Percentiles rank a stretch among this genome's conserved stretches.
Evolutionary conservation across 2,888 invertebrate species (phyloP).

Genomic region (Papilio gigon): DNA sequence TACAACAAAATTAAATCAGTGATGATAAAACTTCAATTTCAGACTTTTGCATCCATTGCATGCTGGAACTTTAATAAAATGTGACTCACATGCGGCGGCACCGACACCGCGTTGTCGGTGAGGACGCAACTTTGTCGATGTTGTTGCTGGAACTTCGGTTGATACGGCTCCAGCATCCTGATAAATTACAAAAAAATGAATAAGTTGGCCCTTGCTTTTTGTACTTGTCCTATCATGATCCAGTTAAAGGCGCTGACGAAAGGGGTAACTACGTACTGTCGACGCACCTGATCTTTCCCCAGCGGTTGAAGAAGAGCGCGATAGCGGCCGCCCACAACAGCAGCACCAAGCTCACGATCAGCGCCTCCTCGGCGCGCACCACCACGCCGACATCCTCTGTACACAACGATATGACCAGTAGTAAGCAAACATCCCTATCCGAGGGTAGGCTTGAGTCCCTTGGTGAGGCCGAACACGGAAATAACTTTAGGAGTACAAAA

Average conservation of each 20-base stretch:
- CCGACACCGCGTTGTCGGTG: conserved; percentile 76
- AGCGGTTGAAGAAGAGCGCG: conserved; percentile 95
- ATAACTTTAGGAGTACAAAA: too few species aligned
- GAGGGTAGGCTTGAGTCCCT: too few species aligned
- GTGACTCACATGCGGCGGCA: conserved; percentile 74
- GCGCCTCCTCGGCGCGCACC: conserved; percentile 91
- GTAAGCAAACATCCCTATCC: neutral
- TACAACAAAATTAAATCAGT: too few species aligned
- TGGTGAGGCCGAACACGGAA: too few species aligned
- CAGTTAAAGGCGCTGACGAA: too few species aligned
- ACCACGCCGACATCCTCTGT: conserved; percentile 85
- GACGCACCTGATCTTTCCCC: conserved; percentile 92
- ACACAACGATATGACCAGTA: neutral
- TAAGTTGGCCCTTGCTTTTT: too few species aligned
- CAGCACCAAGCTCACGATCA: conserved; percentile 92
- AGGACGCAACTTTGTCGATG: conserved; percentile 90
- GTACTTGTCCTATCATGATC: neutral
- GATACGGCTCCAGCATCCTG: conserved; percentile 94
- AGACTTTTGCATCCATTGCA: neutral
- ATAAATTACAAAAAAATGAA: too few species aligned
- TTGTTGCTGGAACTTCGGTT: conserved; percentile 93
- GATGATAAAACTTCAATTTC: too few species aligned
- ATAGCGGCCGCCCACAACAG: conserved; percentile 95
- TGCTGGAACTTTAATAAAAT: neutral
- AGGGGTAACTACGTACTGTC: neutral